Evolutionary conservation across 1,140 invertebrate genomes (phyloP), one percentile per base, ranked within the genome.

Genomic region (Leucophenga varia): DNA sequence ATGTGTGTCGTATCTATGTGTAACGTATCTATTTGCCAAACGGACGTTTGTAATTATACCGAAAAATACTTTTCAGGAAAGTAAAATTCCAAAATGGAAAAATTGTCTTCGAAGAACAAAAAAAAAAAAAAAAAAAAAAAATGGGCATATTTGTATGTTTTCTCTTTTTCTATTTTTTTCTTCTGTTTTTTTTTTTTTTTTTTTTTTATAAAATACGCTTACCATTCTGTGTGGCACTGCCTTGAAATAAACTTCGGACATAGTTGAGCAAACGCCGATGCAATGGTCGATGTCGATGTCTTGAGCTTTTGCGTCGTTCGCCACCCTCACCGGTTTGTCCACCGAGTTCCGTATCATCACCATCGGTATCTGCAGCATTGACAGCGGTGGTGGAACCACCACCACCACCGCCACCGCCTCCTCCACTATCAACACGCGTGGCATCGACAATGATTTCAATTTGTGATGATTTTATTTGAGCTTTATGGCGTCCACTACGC

Each of bases 371-470:
- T 8, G 9, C 39, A 19, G 31, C 30, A 12, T 13, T 28, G 13
- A 14, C 41, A 13, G 5, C 41, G 21, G 12, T 6, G 13, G 7
- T n/a, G 13, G 5, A 5, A 38, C 54, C 31, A 43, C 14, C 9
- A 49, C 36, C 21, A 37, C 22, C 35, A 18, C 32, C 14, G 2
- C 39, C 14, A 20, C 20, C n/a, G 35, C 43, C 19, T 42, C 49
- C 28, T 54, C 6, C n/a, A n/a, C 4, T 6, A n/a, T 60, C 52
- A 49, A 52, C 61, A 41, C 16, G 14, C 9, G 60, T 55, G 21
- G 69, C 69, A 43, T 73, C 70, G 49, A 73, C 69, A 32, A 72
- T 72, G 19, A 73, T 73, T 57, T 73, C 70, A 37, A 73, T 70
- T 61, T 72, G 28, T 69, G 69, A 30, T 72, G 63, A 52, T 14